These are phyloP conservation scores for Labeo catla DNA, from an alignment of 2,113 vertebrate genomes.

Conservation along the genomic window DNA sequence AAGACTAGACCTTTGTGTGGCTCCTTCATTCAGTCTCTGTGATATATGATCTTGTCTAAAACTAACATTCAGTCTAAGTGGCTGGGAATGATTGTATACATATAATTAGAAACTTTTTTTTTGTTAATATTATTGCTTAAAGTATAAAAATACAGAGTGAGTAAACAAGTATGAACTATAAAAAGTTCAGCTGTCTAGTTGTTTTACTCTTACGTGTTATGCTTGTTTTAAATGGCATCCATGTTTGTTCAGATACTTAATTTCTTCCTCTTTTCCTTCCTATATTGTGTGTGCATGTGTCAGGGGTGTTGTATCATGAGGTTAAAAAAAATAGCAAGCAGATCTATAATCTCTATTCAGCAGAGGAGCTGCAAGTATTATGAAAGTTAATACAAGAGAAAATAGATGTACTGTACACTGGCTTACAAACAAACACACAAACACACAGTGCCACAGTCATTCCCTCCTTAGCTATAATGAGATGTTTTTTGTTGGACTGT, in stretches of 20 bases:
- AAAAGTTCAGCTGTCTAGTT: not conserved
- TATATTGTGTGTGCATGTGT: not conserved
- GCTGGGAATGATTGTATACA: conserved; percentile 27
- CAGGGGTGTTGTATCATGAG: not conserved
- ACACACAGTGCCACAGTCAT: conserved; percentile 77
- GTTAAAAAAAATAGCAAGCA: not conserved
- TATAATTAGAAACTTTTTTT: not conserved
- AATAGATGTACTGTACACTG: not conserved
- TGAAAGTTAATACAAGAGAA: not conserved
- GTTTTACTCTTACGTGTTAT: not conserved
- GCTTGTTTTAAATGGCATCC: not conserved
- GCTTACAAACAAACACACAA: not conserved
- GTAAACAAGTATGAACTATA: not conserved
- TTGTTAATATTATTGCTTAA: not conserved
- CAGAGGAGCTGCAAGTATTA: not conserved
- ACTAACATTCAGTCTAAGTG: conserved; percentile 29
- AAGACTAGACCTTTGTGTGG: conserved; percentile 54
- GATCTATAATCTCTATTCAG: not conserved
- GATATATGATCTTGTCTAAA: conserved; percentile 52
- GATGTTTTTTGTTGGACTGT: conserved; percentile 75
- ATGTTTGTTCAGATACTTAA: conserved; percentile 6
- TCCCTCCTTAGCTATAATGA: conserved; percentile 81
- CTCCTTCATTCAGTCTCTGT: conserved; percentile 39
- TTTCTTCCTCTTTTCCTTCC: conserved; percentile 8
- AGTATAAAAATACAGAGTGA: no score